phyloP scores from a whole-genome alignment of 1,140 invertebrate genomes.

The Aphelinus atriplicis region DNA sequence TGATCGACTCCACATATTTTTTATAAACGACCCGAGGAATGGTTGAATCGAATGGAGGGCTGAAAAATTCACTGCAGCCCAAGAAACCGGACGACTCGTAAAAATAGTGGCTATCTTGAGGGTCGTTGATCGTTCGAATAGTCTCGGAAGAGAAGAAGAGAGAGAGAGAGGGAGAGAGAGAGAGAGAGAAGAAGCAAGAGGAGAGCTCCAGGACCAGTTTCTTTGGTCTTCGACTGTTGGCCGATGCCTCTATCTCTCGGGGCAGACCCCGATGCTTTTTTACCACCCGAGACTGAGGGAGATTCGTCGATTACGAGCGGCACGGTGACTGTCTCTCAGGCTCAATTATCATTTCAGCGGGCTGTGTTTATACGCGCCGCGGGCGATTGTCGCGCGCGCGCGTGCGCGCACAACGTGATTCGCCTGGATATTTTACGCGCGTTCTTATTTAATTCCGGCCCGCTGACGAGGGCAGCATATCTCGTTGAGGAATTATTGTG shows the following conservation, averaged over 20 bases:
- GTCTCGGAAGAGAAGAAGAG: background rate
- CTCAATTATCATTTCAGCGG: slow-evolving; percentile 32
- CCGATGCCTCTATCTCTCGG: slow-evolving; percentile 32
- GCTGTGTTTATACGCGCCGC: slow-evolving; percentile 23
- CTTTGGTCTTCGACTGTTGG: slow-evolving; percentile 4
- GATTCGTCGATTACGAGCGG: slow-evolving; percentile 31
- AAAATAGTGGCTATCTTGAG: slow-evolving; percentile 11
- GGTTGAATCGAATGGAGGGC: too few relatives aligned
- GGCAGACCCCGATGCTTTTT: background rate
- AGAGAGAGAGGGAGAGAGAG: background rate
- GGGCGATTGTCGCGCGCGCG: background rate
- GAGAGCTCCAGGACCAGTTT: slow-evolving; percentile 24
- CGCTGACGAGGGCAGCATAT: background rate
- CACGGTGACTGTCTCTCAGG: background rate
- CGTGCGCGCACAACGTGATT: background rate
- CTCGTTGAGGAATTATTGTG: slow-evolving; percentile 8
- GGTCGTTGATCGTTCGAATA: slow-evolving; percentile 29
- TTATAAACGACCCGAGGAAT: too few relatives aligned
- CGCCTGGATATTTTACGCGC: slow-evolving; percentile 6
- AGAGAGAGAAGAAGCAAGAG: background rate
- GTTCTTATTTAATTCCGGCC: background rate
- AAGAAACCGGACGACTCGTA: slow-evolving; percentile 21
- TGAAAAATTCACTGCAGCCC: too few relatives aligned
- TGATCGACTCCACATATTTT: too few relatives aligned
- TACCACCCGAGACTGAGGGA: background rate